Conservation (phyloP, 2,797 vertebrate species). For the Sphaeramia orbicularis region DNA sequence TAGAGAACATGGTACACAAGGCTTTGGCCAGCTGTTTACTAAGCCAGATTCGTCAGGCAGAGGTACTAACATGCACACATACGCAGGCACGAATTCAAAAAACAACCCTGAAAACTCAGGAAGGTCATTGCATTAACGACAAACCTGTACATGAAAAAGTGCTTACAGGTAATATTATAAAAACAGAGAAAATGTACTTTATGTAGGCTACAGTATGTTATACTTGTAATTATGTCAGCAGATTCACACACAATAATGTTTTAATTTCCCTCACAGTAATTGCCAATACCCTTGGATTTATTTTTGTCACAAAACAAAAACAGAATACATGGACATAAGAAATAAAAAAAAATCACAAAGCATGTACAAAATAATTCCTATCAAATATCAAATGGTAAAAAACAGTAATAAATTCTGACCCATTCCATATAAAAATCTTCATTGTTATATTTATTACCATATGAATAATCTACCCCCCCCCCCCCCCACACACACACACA, state of each 20-base stretch:
- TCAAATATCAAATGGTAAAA: too few species aligned
- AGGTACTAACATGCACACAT: conserved; percentile 27
- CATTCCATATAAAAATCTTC: too few species aligned
- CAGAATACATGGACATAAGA: too few species aligned
- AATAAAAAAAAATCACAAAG: too few species aligned
- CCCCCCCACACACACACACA: too few species aligned
- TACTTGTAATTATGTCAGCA: neutral
- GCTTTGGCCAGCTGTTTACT: conserved; percentile 79
- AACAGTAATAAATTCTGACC: too few species aligned
- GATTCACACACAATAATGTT: neutral
- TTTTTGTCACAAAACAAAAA: neutral
- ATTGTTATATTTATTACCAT: too few species aligned
- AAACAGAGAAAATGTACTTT: neutral
- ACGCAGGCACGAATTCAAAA: conserved; percentile 10
- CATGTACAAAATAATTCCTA: too few species aligned
- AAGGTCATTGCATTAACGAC: conserved; percentile 19
- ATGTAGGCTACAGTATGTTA: neutral
- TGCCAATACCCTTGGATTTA: too few species aligned
- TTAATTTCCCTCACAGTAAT: too few species aligned
- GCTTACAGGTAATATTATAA: conserved; percentile 1
- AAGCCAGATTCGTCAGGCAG: conserved; percentile 50
- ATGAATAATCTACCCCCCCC: too few species aligned
- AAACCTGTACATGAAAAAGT: conserved; percentile 4
- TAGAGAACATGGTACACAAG: conserved; percentile 71
- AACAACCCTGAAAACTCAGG: conserved; percentile 11